Evolutionary conservation across 2,113 vertebrate species (phyloP), one percentile per base, ranked within the genome.

Genomic region (Dromiciops gliroides): DNA sequence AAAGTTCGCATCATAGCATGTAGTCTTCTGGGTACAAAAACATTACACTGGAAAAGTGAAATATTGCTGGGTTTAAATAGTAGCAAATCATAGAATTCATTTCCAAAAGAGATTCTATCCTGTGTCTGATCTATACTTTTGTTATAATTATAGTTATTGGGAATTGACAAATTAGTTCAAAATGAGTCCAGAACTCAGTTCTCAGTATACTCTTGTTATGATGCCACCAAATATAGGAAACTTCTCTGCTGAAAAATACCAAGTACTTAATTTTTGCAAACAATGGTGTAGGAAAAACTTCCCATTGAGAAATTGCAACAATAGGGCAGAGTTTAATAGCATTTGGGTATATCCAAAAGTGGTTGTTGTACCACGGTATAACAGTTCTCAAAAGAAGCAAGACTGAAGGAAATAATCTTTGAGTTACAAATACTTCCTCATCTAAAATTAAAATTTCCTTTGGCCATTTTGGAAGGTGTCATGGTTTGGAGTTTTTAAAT

Each of bases 141-240:
- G 48, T 90, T 48, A 0, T 88, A 93, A 53, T 12, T 91, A 4
- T 19, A 3, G 26, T 16, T 94, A 75, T 96, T 92, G 6, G 88
- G 92, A 89, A 94, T 0, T 0, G 75, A 56, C 89, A 48, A 67
- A 0, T 91, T 95, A 50, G 92, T 93, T 93, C 14, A 95, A 90
- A 50, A 60, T 91, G 47, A 91, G 23, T 90, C 48, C 52, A 93
- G n/a, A 96, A 92, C 90, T 51, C 94, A 50, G 89, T 94, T 93
- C 44, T 48, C 47, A 44, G n/a, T 10, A 49, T 9, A 50, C 11
- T 90, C 23, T 52, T 94, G 26, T 92, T 94, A 95, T 26, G 94
- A 60, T 92, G 50, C 11, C 75, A 93, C 44, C 44, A 89, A 25
- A 90, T 92, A 89, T 60, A 95, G 53, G 89, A 94, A 93, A 60